Base-by-base conservation (phyloP, 2,113 vertebrate species). In the Pitta sordida region DNA sequence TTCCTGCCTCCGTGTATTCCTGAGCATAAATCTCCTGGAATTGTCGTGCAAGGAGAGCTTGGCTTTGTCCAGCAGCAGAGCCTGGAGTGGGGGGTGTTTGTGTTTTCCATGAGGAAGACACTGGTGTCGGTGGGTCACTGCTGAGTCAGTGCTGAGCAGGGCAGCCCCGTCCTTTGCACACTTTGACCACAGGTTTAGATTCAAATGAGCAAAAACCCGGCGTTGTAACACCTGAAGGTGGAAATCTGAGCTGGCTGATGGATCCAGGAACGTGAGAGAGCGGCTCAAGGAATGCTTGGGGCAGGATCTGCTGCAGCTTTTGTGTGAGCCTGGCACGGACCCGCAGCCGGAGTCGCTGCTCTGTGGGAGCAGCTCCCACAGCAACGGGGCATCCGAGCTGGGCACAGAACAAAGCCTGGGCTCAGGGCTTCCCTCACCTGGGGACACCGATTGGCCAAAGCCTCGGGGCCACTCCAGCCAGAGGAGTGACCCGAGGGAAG, bases 51-150 rank as follows among this genome's bases (percentile, higher is more conserved):
- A 43, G 0, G 12, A 63, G 58, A 75, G 56, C 15, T 34, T n/a
- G 64, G 36, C 34, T 90, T 62, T 55, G 17, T 53, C 9, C 64
- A 23, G 68, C 80, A 39, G 71, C 13, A 75, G 59, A 51, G 43
- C 2, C 34, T 71, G 2, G 39, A 32, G 46, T 21, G 43, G 51
- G 7, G 21, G 60, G 52, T 74, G 82, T 94, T 94, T 92, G 83
- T 36, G 24, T 86, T 90, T 59, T 69, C 76, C 44, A 13, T 43
- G 84, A 87, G 86, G 48, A 36, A 87, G 76, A 30, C 36, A 91
- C 85, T 13, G 6, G 60, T 93, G 91, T 96, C 94, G 94, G 48
- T 95, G 94, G 94, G 92, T 90, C 86, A 92, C 73, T 94, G 95
- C 93, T 83, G 96, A 92, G 81, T 88, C 93, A 93, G 75, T 55